Evolutionary conservation across 2,888 invertebrate genomes (phyloP), one percentile per base, ranked within the genome.

Genomic region (Toxonevra muliebris): DNA sequence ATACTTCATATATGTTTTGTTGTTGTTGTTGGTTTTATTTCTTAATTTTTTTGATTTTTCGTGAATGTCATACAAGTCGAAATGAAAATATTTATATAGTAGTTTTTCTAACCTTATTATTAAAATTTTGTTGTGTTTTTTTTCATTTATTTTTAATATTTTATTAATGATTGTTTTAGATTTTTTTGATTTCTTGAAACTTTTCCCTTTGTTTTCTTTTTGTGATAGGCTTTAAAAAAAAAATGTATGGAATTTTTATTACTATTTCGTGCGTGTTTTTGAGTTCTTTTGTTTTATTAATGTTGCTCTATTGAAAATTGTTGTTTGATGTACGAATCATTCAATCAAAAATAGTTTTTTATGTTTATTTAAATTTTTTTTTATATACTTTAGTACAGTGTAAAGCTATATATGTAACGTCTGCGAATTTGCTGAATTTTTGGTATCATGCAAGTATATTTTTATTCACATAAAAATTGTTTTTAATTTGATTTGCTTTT

Each of bases 161-260:
- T 19, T 61, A 1, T 11, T 50, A 15, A 42, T 60, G 53, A 41
- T 62, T 10, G 41, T 62, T 12, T 45, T 62, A 17, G 41, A 54
- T 41, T 20, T 42, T 54, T 54, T 19, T 54, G 19, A 43, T 62
- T 52, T 52, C 43, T 43, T 20, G 19, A 43, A 42, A 48, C 45
- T 62, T 53, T 53, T 43, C 41, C 41, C 48, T 52, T 71, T 68
- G 30, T 30, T 30, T 30, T 30, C 30, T 30, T 30, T 69, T 68
- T 70, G 59, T 62, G 41, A 73, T 65, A 65, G 66, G 61, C 64
- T 69, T 73, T 41, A 52, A 20, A 30, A 45, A 43, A 42, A 58
- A 74, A 71, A 76, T 74, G 76, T 77, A 77, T 77, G 78, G 77
- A 77, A 79, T 78, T 77, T 75, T 48, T 60, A 60, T 60, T 60